Percentiles rank a stretch among this genome's conserved stretches.
Evolutionary conservation across 2,888 invertebrate genomes (phyloP).

Genomic region (Xylota sylvarum): DNA sequence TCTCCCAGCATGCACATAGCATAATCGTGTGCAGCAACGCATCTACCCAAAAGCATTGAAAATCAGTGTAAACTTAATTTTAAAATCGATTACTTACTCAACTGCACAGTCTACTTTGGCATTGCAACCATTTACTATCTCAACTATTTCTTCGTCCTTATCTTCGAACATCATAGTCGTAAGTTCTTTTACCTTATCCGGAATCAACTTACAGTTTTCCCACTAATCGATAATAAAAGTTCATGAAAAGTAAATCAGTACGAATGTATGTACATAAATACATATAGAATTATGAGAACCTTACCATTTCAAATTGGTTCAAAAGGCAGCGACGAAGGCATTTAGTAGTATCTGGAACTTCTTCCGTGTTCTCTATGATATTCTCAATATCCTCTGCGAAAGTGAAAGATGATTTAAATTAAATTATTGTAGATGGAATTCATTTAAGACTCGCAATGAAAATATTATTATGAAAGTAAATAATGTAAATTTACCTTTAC

Average conservation of each 20-base stretch:
- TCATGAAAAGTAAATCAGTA: conserved; percentile 1
- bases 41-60: background rate
- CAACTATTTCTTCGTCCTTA: conserved; percentile 40
- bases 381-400: conserved; percentile 66
- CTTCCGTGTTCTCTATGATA: conserved; percentile 79
- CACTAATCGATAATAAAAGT: conserved; percentile 26
- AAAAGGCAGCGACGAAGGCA: conserved; percentile 83
- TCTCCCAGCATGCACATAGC: conserved; percentile 52
- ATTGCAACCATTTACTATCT: conserved; percentile 48
- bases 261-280: conserved; percentile 36
- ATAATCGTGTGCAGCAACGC: conserved; percentile 35
- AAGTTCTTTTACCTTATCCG: conserved; percentile 16
- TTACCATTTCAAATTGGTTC: conserved; percentile 81
- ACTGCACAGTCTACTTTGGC: conserved; percentile 22
- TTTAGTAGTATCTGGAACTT: conserved; percentile 80
- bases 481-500: conserved; percentile 20
- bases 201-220: conserved; percentile 42
- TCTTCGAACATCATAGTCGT: conserved; percentile 12
- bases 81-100: conserved; percentile 18
- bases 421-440: too few species aligned
- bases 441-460: too few species aligned
- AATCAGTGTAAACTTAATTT: background rate
- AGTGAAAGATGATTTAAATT: background rate
- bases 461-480: too few species aligned
- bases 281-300: background rate